Evolutionary conservation across 2,888 invertebrate species (phyloP), one percentile per base, ranked within the genome.

Genomic region (Dolomedes plantarius): DNA sequence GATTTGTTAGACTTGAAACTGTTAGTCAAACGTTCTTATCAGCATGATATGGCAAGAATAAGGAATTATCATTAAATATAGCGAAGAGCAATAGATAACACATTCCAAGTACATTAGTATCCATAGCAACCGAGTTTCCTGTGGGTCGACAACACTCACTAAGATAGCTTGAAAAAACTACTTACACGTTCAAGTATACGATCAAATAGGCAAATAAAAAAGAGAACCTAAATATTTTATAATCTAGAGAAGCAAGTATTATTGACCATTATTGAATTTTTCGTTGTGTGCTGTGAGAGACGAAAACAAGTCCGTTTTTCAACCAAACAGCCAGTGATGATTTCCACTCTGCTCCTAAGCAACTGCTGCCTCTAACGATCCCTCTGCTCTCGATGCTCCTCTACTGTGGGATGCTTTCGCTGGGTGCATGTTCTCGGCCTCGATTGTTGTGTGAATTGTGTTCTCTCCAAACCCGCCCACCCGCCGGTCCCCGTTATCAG

Each of bases 31-130:
- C 83, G 83, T 85, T 85, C 83, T 77, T 77, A 85, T 85, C 77
- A 85, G 83, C 83, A 85, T 85, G 83, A 85, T 85, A 85, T 77
- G 77, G 77, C 68, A 83, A 77, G 67, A 85, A 78, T 39, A 77
- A 72, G 41, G 50, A 64, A 71, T 72, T 68, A 28, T 39, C 64
- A 74, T 65, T 56, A 65, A 64, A 67, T 39, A 41, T 41, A 29
- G n/a, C 56, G 62, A 68, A 73, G 13, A 39, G 50, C 13, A 50
- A 32, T 1, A 39, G 7, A 50, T 46, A 41, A 67, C 67, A 67
- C 31, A 67, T 56, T 68, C 74, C 69, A 62, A 32, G 29, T 56
- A 50, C 80, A 64, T 76, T 36, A 76, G 28, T 83, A 83, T 83
- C 82, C 82, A 83, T 83, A 50, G 62, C 62, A 28, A 31, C 29